Evolutionary conservation across 2,113 vertebrate genomes (phyloP).

Genomic region (Stomatorhinus ivindoensis): DNA sequence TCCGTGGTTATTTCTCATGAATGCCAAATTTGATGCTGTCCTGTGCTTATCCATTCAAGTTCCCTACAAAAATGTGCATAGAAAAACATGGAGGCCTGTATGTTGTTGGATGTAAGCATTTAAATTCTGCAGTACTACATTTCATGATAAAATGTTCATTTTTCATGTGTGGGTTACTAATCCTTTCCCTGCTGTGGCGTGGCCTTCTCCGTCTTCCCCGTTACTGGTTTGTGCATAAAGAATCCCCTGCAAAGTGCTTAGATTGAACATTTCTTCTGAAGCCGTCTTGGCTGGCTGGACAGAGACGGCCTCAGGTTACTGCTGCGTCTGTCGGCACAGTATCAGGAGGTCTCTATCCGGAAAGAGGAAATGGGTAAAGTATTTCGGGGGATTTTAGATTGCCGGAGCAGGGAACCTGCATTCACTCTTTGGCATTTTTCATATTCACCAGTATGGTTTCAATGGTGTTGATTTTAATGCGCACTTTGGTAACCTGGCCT

Average conservation of each 20-base stretch:
- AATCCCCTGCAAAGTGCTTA: constrained; percentile 9
- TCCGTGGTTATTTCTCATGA: not conserved
- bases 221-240: not conserved
- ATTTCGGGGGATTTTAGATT: not conserved
- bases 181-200: not conserved
- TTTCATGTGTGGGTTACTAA: not conserved
- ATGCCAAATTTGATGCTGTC: not conserved
- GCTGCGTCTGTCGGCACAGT: not conserved
- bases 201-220: not conserved
- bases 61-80: not conserved
- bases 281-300: constrained; percentile 19
- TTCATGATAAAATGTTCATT: not conserved
- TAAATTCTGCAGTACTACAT: not conserved
- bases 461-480: constrained; percentile 11
- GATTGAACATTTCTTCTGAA: constrained; percentile 2
- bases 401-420: not conserved
- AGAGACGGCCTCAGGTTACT: constrained; percentile 10
- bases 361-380: not conserved
- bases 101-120: not conserved
- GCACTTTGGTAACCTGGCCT: not conserved
- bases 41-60: not conserved
- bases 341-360: not conserved
- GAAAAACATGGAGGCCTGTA: not conserved
- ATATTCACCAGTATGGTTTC: not conserved
- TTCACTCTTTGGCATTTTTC: not conserved